These are phyloP conservation scores for Gallinago media DNA, from an alignment of 2,113 vertebrate genomes.

Conservation along the genomic window DNA sequence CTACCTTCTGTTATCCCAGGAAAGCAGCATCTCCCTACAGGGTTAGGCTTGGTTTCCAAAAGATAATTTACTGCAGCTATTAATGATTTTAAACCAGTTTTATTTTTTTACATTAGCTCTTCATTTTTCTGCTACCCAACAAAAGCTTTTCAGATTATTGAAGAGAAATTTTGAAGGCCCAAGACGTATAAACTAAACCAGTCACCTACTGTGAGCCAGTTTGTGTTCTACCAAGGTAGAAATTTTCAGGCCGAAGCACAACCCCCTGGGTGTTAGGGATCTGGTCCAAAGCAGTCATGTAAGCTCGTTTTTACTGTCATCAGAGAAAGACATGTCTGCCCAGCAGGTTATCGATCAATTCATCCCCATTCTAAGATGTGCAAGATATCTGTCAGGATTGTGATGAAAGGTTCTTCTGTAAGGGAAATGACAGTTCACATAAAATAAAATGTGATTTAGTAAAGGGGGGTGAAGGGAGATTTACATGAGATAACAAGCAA, in stretches of 20 bases:
- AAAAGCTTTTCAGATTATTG: background rate
- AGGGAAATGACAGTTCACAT: background rate
- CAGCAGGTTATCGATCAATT: background rate
- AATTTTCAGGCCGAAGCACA: background rate
- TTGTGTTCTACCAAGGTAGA: background rate
- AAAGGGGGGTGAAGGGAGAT: accelerated
- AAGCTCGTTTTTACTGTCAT: background rate
- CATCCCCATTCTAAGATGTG: background rate
- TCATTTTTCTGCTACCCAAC: background rate
- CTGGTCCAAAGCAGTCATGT: background rate
- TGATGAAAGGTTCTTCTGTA: background rate
- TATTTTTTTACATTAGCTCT: background rate
- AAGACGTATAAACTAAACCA: background rate
- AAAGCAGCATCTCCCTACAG: background rate
- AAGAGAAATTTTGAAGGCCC: background rate
- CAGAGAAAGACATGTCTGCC: background rate
- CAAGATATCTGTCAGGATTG: background rate
- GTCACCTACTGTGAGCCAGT: background rate
- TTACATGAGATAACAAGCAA: background rate
- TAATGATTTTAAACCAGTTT: background rate
- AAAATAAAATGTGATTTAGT: background rate
- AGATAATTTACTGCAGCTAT: background rate
- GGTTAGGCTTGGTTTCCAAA: background rate
- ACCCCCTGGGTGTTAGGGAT: background rate
- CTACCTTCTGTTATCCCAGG: accelerated